phyloP scores from a whole-genome alignment of 2,888 invertebrate genomes.

The Pheosia tremula region DNA sequence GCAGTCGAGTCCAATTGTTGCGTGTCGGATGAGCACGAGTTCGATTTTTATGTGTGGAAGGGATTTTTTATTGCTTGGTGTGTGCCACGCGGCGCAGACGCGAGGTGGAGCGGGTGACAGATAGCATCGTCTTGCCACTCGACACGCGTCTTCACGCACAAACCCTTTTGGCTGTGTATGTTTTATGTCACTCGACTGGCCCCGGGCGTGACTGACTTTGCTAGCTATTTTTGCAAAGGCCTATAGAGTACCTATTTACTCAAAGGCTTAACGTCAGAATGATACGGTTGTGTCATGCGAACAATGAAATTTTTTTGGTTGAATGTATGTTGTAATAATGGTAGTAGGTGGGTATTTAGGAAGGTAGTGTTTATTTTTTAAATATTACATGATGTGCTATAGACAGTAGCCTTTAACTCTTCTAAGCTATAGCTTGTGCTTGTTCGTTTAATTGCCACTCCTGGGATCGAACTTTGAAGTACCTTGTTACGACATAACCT shows the following conservation, averaged over 20 bases:
- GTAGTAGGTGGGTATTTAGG: no score
- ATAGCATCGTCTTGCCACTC: slow-evolving; percentile 52
- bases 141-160: slow-evolving; percentile 55
- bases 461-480: no score
- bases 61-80: slow-evolving; percentile 80
- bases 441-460: no score
- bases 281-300: slow-evolving; percentile 5
- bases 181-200: slow-evolving; percentile 41
- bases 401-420: no score
- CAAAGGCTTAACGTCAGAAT: slow-evolving; percentile 40
- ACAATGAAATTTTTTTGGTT: not conserved
- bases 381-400: no score
- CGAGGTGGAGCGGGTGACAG: slow-evolving; percentile 45
- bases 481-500: no score
- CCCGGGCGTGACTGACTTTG: slow-evolving; percentile 43
- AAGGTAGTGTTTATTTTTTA: no score
- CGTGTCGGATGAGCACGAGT: slow-evolving; percentile 84
- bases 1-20: slow-evolving; percentile 81
- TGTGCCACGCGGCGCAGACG: slow-evolving; percentile 60
- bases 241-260: slow-evolving; percentile 34
- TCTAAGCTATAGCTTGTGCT: no score
- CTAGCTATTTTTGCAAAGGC: slow-evolving; percentile 23
- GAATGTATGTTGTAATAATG: no score
- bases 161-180: slow-evolving; percentile 55
- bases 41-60: slow-evolving; percentile 75